Evolutionary conservation across 2,113 vertebrate species (phyloP), one percentile per base, ranked within the genome.

Genomic region (Microcebus lehilahytsara): DNA sequence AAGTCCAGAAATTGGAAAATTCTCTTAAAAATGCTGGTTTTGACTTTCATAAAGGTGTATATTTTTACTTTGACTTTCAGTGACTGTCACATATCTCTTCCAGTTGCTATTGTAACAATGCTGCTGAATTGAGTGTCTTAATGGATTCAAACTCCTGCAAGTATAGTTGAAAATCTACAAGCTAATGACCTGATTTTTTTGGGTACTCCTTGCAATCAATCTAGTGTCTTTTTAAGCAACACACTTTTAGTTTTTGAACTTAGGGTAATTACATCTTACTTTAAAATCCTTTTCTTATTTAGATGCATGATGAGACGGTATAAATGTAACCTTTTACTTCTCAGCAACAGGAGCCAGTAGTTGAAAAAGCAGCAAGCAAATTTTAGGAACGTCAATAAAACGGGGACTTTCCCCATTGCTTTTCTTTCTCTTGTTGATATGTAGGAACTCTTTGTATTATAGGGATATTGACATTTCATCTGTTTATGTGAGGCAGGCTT

Each of bases 231-330:
- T 97, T 87, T 92, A 95, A 95, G 84, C 42, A 93, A 86, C 13
- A 53, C 51, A 80, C 51, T 95, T 97, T 96, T 72, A 96, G 88
- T 84, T 93, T 97, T 96, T 95, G 97, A 98, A 98, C 95, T 95
- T 95, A 86, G 64, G 58, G 60, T 98, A 98, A 98, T 98, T 98
- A 86, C 96, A 96, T 98, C 93, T 97, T 97, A 98, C 95, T 97
- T 98, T 97, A 98, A 98, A 96, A 98, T 97, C 95, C 51, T 97
- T 94, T 96, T 84, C 97, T 96, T 91, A 89, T 94, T 97, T 89
- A 95, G 93, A 97, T 77, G n/a, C 86, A 87, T 72, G 85, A 97
- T 85, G 86, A 96, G 40, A 56, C 19, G 34, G 9, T 66, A 71
- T 91, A 96, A 91, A 96, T 77, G 69, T 51, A 75, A 25, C 23